These are phyloP conservation scores for Pocota personata DNA, from an alignment of 2,888 invertebrate species.

Conservation along the genomic window DNA sequence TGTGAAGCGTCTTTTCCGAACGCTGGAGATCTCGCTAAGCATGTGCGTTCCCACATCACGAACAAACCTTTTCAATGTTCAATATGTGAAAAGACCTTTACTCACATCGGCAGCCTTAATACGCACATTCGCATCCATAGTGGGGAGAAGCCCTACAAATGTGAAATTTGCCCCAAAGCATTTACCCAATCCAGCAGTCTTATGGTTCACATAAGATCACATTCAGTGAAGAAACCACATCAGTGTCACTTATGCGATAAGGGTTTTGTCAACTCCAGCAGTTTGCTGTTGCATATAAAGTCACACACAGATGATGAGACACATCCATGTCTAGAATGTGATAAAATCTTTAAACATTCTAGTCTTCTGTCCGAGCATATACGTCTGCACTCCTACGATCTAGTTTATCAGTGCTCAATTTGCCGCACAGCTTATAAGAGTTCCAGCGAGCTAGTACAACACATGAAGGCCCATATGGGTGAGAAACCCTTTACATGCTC, in stretches of 20 bases:
- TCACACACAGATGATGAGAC: conserved; percentile 80
- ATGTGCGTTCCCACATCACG: conserved; percentile 82
- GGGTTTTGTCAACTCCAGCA: conserved; percentile 82
- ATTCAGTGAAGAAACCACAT: conserved; percentile 81
- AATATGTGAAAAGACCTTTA: conserved; percentile 82
- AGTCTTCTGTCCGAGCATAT: conserved; percentile 82
- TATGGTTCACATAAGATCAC: conserved; percentile 82
- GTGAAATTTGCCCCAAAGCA: conserved; percentile 82
- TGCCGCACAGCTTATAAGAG: conserved; percentile 81
- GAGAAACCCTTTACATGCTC: conserved; percentile 83
- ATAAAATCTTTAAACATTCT: conserved; percentile 82
- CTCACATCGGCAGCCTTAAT: conserved; percentile 82
- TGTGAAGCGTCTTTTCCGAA: conserved; percentile 82
- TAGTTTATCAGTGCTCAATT: conserved; percentile 82
- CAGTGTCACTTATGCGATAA: conserved; percentile 82
- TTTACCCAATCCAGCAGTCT: conserved; percentile 82
- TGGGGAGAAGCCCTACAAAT: conserved; percentile 82
- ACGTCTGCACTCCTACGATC: conserved; percentile 81
- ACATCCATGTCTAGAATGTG: conserved; percentile 80
- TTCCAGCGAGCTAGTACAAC: conserved; percentile 82
- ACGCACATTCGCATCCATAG: conserved; percentile 82
- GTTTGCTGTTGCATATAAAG: conserved; percentile 80
- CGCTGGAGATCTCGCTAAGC: conserved; percentile 83
- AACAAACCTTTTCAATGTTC: conserved; percentile 83
- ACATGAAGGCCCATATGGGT: conserved; percentile 83